A percentile compares a stretch with the other conserved stretches of the same genome.
These are phyloP conservation scores for Drosophila sp. DNA, from an alignment of 1,140 invertebrate species.

Conservation along the genomic window DNA sequence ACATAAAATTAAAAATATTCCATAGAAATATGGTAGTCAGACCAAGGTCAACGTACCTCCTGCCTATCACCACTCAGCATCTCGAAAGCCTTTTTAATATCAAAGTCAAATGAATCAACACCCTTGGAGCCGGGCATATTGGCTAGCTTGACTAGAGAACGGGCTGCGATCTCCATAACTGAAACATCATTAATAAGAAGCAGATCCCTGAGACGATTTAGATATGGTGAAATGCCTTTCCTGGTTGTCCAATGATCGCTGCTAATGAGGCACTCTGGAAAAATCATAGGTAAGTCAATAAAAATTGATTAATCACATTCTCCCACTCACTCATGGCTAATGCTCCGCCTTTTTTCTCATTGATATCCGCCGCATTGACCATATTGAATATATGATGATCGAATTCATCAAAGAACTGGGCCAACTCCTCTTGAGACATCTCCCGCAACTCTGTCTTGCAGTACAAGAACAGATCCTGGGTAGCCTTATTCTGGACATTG, in stretches of 20 bases:
- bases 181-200: constrained; percentile 94
- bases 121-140: constrained; percentile 96
- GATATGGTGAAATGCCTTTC: constrained; percentile 94
- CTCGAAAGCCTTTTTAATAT: constrained; percentile 97
- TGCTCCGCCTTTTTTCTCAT: constrained; percentile 98
- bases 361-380: constrained; percentile 95
- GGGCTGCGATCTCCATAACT: constrained; percentile 98
- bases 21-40: not conserved
- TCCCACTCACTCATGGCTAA: constrained; percentile 92
- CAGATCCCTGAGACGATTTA: constrained; percentile 95
- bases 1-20: too few relatives aligned
- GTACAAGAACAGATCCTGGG: constrained; percentile 94
- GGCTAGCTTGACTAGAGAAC: constrained; percentile 95
- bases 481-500: constrained; percentile 92
- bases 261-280: constrained; percentile 93
- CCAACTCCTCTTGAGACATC: constrained; percentile 95
- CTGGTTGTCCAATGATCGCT: constrained; percentile 96
- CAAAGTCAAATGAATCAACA: constrained; percentile 97
- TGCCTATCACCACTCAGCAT: constrained; percentile 95
- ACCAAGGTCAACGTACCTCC: constrained; percentile 84
- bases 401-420: constrained; percentile 96
- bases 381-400: constrained; percentile 98
- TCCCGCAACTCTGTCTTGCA: constrained; percentile 96
- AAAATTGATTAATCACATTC: constrained; percentile 12
- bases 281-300: not conserved